A percentile compares a stretch with the other conserved stretches of the same genome.
Conservation (phyloP, 2,797 vertebrate genomes). For the Capromys pilorides region DNA sequence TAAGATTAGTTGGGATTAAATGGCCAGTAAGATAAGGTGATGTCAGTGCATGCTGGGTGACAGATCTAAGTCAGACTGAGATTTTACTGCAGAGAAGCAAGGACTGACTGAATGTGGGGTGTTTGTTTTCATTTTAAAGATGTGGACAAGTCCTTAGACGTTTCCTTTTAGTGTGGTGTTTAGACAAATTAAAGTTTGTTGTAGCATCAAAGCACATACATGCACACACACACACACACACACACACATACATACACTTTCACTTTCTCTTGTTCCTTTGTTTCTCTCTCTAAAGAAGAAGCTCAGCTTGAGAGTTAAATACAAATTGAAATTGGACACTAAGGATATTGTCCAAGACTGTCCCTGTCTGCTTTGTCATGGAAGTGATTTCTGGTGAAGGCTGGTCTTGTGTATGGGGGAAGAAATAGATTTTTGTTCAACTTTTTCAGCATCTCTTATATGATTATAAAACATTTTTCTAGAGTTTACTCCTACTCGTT, state of each 20-base stretch:
- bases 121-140: slow-evolving; percentile 10
- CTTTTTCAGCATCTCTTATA: neutral
- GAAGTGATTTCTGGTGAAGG: slow-evolving; percentile 22
- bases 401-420: neutral
- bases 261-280: neutral
- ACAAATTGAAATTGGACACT: slow-evolving; percentile 38
- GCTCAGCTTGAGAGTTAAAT: slow-evolving; percentile 36
- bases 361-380: slow-evolving; percentile 12
- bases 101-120: neutral
- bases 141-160: neutral
- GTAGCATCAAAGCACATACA: neutral
- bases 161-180: neutral
- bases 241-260: neutral
- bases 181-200: slow-evolving; percentile 44
- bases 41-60: neutral
- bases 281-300: neutral
- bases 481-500: neutral
- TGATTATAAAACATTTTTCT: neutral
- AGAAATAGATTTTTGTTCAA: neutral
- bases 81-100: neutral
- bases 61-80: neutral
- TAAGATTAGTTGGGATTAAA: slow-evolving; percentile 23
- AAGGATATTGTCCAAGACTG: neutral
- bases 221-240: neutral
- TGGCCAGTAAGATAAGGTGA: neutral